Base-by-base conservation (phyloP, 35 echinoderm and acorn worm species). In the Diadema setosum region DNA sequence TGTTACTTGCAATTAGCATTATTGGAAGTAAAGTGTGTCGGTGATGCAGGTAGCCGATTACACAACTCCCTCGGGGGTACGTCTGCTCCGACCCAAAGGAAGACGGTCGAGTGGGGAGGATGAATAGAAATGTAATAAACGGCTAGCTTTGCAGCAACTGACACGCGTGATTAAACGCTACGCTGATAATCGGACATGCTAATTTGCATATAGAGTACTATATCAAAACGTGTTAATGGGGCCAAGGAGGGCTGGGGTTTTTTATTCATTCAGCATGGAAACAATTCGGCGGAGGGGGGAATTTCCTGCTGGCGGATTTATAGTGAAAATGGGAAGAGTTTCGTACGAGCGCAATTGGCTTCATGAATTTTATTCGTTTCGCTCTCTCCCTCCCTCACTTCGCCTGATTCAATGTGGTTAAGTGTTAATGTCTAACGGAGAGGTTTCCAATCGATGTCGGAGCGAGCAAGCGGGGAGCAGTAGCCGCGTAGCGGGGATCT, bases 1-100 rank as follows among this genome's bases (percentile, higher is more conserved):
- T 78, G 73, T 78, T 42, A 78, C 73, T 78, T 78, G 73, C 73
- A 78, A 78, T 78, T 78, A 78, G 40, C 73, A 78, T 78, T 78
- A 78, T 78, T 78, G 73, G 33, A 41, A 78, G 35, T 42, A 78
- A 44, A 78, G 73, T 44, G 73, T 78, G 73, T 44, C 40, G 40
- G 40, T 20, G 33, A 78, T 14, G 35, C 40, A 42, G 40, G 73
- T 78, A 78, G 44, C 26, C 40, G 73, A 78, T 78, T 78, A 78
- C 73, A 78, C 73, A 78, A 78, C n/a, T 44, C 33, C 73, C 73
- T 44, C 7, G 40, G 73, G 73, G 39, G 34, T 78, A 78, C 73
- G 44, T 44, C 40, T 78, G 73, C 35, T 41, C 73, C 24, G 25
- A 78, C 73, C 73, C 73, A 78, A 78, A 78, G n/a, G 73, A 36